Percentiles rank a stretch among this genome's conserved stretches.
Conservation (phyloP, 2,797 vertebrate genomes). For the Simalia tracyae region DNA sequence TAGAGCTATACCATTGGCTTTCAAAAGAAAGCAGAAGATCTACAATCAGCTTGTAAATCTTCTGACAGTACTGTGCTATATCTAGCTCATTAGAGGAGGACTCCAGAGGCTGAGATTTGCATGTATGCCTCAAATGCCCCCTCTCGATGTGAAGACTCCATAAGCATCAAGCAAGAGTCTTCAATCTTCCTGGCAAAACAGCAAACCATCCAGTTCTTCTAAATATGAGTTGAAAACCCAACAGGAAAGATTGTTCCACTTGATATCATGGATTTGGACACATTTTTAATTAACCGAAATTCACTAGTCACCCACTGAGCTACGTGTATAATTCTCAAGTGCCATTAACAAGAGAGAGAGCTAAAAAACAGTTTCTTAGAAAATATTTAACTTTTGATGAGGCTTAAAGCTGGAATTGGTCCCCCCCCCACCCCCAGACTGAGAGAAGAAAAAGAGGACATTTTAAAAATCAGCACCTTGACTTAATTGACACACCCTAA, state of each 20-base stretch:
- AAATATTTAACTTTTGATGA: neutral
- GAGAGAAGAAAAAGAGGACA: neutral
- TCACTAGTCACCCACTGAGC: neutral
- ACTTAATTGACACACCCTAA: neutral
- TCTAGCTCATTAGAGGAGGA: neutral
- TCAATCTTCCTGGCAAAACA: neutral
- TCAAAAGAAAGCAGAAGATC: neutral
- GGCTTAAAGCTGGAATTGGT: neutral
- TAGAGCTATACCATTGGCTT: neutral
- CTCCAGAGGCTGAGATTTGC: neutral
- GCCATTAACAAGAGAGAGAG: neutral
- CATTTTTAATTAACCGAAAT: conserved; percentile 7
- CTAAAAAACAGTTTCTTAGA: neutral
- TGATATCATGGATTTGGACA: neutral
- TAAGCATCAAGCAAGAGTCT: neutral
- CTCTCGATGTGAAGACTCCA: neutral
- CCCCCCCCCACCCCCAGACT: neutral
- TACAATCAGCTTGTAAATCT: conserved; percentile 1
- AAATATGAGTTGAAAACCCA: conserved; percentile 9
- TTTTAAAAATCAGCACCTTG: neutral
- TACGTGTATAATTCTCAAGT: neutral
- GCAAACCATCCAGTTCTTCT: neutral
- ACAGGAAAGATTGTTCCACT: neutral
- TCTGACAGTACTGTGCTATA: neutral
- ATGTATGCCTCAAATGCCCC: neutral